Evolutionary conservation across 2,113 vertebrate species (phyloP), one percentile per base, ranked within the genome.

Genomic region (Danio rerio): DNA sequence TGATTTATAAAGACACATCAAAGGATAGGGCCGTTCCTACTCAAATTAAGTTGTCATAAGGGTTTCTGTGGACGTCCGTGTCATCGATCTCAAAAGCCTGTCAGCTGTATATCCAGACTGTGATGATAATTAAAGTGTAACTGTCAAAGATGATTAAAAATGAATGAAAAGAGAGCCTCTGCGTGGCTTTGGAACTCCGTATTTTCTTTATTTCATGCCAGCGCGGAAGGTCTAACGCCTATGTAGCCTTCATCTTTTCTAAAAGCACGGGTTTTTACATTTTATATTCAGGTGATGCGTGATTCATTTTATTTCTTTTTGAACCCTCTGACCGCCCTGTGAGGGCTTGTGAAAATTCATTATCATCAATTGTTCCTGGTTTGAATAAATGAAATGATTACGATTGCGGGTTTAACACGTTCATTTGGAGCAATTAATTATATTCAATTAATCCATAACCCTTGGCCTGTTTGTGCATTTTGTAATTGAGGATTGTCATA

Each of bases 1-100:
- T 86, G 80, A 90, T 56, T 90, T 83, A 87, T 80, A 87, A 72
- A 50, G 74, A 83, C 56, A 70, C 55, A 86, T 71, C 81, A 70
- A 89, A 85, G 81, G 49, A 42, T 43, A 20, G 3, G 58, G 59
- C 85, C 69, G 63, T 75, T 84, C 71, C 77, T 42, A 75, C 63
- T 66, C 10, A 76, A 80, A 80, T 82, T 40, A 53, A 82, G 50
- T 62, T 77, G 13, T 65, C 53, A 87, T 82, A 78, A 63, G 20
- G 6, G 62, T 73, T 80, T 81, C 65, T 56, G 42, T 63, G 20
- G 58, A 80, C 11, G 76, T 83, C 69, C 82, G 40, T 63, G 45
- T 78, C 80, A 78, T 80, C 70, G 63, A 68, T 74, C 55, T 53
- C n/a, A 20, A 83, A 43, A 13, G 40, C 15, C 16, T 65, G 50